phyloP scores from a whole-genome alignment of 1,140 invertebrate genomes.

The Apis laboriosa region DNA sequence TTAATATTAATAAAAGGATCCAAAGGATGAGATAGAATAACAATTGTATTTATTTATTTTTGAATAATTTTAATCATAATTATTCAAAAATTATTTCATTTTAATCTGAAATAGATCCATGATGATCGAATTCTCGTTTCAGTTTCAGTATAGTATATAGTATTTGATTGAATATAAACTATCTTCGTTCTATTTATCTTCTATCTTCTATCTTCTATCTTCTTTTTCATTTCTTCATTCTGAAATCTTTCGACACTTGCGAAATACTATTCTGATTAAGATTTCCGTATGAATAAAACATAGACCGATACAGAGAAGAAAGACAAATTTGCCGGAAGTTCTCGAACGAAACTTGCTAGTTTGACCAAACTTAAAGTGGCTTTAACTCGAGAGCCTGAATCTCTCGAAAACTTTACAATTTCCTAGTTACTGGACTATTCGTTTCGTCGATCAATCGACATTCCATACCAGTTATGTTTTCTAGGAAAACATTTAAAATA shows the following conservation, averaged over 20 bases:
- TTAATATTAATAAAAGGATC: no score
- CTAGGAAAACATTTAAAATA: neutral
- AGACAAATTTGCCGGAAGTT: conserved; percentile 25
- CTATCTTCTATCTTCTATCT: neutral
- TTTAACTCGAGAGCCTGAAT: neutral
- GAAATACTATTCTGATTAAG: neutral
- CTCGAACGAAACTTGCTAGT: neutral
- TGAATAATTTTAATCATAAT: no score
- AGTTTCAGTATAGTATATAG: neutral
- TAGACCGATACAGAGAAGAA: neutral
- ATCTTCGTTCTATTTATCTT: neutral
- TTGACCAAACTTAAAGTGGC: conserved; percentile 27
- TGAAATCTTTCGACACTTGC: neutral
- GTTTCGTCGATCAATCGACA: neutral
- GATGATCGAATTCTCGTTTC: neutral
- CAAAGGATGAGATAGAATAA: no score
- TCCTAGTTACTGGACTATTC: neutral
- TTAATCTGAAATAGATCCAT: neutral
- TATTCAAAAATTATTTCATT: no score
- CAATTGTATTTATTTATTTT: no score
- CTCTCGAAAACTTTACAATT: neutral
- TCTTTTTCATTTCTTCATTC: neutral
- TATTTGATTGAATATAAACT: no score
- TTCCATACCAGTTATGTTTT: no score
- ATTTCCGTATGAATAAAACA: conserved; percentile 31